These are phyloP conservation scores for Chironomus tentans DNA, from an alignment of 2,888 invertebrate species.

Conservation along the genomic window DNA sequence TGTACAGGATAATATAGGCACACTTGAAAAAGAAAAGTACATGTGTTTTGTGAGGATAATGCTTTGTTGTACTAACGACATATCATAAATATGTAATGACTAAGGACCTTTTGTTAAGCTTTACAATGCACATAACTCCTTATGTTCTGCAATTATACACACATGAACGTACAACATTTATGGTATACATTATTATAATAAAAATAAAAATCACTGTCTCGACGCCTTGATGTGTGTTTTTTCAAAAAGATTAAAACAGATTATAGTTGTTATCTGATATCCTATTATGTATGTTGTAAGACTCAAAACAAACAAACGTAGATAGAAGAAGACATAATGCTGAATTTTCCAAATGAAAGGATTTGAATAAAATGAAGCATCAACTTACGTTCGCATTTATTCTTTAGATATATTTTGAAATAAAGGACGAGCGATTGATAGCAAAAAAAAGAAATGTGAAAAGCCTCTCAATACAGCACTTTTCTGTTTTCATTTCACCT, in stretches of 20 bases:
- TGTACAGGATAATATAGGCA: too few relatives aligned
- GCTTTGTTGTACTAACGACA: constrained; percentile 4
- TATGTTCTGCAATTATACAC: not conserved
- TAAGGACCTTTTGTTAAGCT: not conserved
- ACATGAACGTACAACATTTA: not conserved
- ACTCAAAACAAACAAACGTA: too few relatives aligned
- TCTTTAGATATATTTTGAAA: too few relatives aligned
- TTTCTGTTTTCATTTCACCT: not conserved
- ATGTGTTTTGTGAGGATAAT: constrained; percentile 8
- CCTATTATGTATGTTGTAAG: not conserved
- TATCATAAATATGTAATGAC: not conserved
- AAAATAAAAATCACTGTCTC: constrained; percentile 17
- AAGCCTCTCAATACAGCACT: not conserved
- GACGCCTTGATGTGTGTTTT: constrained; percentile 1
- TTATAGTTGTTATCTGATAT: constrained; percentile 14
- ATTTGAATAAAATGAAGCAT: too few relatives aligned
- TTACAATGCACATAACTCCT: not conserved
- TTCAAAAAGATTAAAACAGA: not conserved
- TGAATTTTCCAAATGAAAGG: too few relatives aligned
- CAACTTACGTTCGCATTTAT: too few relatives aligned
- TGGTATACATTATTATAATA: not conserved
- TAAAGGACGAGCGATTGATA: too few relatives aligned
- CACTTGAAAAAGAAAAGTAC: not conserved
- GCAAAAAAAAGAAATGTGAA: too few relatives aligned
- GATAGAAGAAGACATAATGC: too few relatives aligned